Percentiles rank a stretch among this genome's conserved stretches.
Conservation (phyloP, 2,113 vertebrate genomes). For the Choloepus hoffmanni region DNA sequence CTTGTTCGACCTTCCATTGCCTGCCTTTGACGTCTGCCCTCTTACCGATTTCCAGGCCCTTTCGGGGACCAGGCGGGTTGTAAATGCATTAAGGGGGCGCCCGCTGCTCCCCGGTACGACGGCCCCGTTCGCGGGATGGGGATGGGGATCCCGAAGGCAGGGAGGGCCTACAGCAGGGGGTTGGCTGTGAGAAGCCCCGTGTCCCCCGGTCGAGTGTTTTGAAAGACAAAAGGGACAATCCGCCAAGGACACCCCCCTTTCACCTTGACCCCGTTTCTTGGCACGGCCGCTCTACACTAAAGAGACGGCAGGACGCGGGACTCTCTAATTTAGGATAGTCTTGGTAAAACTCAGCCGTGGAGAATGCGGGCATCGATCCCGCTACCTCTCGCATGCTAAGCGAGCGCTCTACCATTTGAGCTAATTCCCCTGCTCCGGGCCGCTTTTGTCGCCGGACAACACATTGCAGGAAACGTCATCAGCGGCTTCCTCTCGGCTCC, state of each 20-base stretch:
- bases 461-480: neutral
- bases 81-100: neutral
- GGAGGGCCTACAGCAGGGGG: too few relatives aligned
- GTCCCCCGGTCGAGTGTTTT: fast-evolving
- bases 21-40: neutral
- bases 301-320: fast-evolving
- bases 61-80: neutral
- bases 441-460: fast-evolving
- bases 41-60: neutral
- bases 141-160: neutral
- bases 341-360: neutral
- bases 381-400: conserved; percentile 73
- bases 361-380: conserved; percentile 90
- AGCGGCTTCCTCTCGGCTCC: neutral
- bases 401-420: conserved; percentile 88
- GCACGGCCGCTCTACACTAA: fast-evolving
- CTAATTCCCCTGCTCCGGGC: conserved; percentile 69
- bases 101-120: neutral
- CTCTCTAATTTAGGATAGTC: fast-evolving
- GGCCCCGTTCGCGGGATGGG: neutral
- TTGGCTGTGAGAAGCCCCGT: too few relatives aligned
- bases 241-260: fast-evolving
- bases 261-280: neutral
- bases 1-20: neutral
- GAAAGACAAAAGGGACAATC: neutral